Base-by-base conservation (phyloP, 1,140 invertebrate species). In the Philotrypesis tridentata region DNA sequence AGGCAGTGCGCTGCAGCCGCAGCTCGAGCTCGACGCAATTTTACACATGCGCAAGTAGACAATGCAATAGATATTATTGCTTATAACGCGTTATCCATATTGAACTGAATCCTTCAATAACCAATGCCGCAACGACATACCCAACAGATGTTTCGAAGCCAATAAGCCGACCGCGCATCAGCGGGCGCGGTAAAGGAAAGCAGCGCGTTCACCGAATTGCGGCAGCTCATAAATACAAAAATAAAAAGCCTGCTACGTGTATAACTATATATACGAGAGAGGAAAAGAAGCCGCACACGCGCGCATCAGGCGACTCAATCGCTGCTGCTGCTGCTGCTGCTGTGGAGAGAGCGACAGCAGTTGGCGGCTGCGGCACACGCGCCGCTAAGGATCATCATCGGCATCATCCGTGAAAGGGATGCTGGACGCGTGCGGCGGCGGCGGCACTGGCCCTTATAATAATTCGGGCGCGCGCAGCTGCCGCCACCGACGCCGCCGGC, bases 401-500 rank as follows among this genome's bases (percentile, higher is more conserved):
- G n/a, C 61, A 65, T 65, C 23, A 65, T 68, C 61, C 74, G 37
- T 71, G 82, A 82, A 86, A 85, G 83, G 80, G 82, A 85, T 84
- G 79, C 73, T 61, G 27, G 33, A 70, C 77, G 84, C 43, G 72
- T 33, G 63, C 61, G 7, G 25, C 61, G 9, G 9, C 11, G 25
- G n/a, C n/a, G n/a, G n/a, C n/a, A n/a, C n/a, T 21, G 27, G 25
- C 33, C 33, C 33, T 37, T 37, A 9, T 29, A n/a, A 14, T 29
- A 65, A 55, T 29, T 65, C 8, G 9, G 48, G 48, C 17, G 21
- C 17, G 21, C 48, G 61, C 61, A 65, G 61, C 61, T 65, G 61
- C 61, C 21, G 48, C 4, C 55, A 3, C 14, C 55, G 14, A 3
- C 55, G 55, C 55, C 8, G 25, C 9, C 27, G 48, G 37, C 72